phyloP scores from a whole-genome alignment of 2,113 vertebrate species.

The Sitta europaea region DNA sequence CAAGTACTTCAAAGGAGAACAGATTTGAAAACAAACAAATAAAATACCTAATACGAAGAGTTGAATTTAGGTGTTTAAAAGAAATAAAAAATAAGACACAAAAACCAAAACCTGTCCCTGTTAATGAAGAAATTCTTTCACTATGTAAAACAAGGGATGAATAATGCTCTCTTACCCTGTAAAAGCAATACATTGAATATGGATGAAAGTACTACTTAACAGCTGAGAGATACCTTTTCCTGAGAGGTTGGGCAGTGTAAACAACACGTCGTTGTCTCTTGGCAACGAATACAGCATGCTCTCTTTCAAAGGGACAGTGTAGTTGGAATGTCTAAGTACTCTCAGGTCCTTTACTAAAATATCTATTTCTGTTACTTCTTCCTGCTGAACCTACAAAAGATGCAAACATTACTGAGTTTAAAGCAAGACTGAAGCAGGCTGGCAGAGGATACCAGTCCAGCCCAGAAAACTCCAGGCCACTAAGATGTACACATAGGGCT shows the following conservation, averaged over 20 bases:
- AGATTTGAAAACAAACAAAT: neutral
- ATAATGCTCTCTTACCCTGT: neutral
- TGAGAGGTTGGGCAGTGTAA: constrained; percentile 80
- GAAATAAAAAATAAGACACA: neutral
- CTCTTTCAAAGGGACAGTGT: constrained; percentile 81
- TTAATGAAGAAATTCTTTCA: neutral
- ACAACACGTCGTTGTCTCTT: constrained; percentile 78
- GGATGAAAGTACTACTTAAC: neutral
- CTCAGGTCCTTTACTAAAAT: constrained; percentile 83
- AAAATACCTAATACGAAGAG: neutral
- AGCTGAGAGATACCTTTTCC: constrained; percentile 76
- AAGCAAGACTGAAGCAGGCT: neutral
- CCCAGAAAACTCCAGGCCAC: neutral
- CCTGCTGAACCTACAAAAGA: constrained; percentile 83
- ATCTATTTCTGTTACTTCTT: constrained; percentile 87
- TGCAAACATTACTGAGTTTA: neutral
- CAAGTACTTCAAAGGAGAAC: neutral
- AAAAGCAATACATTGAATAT: neutral
- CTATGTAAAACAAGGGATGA: neutral
- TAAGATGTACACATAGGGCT: neutral
- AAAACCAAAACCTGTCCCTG: neutral
- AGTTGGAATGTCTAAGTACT: constrained; percentile 82
- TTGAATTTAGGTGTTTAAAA: neutral
- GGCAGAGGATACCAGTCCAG: neutral
- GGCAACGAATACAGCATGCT: constrained; percentile 87